Evolutionary conservation across 2,888 invertebrate genomes (phyloP).

Genomic region (Himalopsyche kuldschensis): DNA sequence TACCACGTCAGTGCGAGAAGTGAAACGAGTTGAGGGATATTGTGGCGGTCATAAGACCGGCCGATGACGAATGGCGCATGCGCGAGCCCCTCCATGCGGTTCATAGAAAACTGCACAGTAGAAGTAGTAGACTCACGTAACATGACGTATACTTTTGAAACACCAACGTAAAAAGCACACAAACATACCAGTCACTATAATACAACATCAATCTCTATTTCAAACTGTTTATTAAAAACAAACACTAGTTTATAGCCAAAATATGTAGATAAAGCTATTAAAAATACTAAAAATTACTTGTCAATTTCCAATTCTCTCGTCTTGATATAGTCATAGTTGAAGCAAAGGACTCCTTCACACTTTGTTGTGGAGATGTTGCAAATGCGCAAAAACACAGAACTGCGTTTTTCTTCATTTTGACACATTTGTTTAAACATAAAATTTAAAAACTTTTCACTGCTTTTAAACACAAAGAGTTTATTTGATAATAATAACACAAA

Average conservation of each 20-base stretch:
- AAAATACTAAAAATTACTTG: conserved; percentile 27
- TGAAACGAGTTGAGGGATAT: neutral
- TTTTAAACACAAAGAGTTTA: neutral
- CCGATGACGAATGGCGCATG: neutral
- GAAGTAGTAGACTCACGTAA: neutral
- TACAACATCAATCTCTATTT: neutral
- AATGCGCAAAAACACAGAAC: conserved; percentile 35
- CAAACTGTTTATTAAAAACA: neutral
- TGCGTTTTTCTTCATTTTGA: conserved; percentile 37
- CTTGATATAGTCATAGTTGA: conserved; percentile 25
- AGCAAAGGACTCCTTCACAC: conserved; percentile 14
- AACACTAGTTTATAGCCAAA: neutral
- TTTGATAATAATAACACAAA: neutral
- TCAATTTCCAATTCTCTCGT: conserved; percentile 1
- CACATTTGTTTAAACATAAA: neutral
- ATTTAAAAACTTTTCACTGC: neutral
- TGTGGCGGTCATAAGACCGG: neutral
- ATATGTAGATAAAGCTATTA: neutral
- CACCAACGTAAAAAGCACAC: neutral
- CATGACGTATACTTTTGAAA: neutral
- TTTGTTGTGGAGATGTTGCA: conserved; percentile 18
- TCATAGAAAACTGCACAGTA: neutral
- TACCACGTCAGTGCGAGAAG: neutral
- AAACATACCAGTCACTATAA: neutral
- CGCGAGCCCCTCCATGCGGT: neutral